Evolutionary conservation across 2,113 vertebrate species (phyloP).

Genomic region (Oncorhynchus gorbuscha): DNA sequence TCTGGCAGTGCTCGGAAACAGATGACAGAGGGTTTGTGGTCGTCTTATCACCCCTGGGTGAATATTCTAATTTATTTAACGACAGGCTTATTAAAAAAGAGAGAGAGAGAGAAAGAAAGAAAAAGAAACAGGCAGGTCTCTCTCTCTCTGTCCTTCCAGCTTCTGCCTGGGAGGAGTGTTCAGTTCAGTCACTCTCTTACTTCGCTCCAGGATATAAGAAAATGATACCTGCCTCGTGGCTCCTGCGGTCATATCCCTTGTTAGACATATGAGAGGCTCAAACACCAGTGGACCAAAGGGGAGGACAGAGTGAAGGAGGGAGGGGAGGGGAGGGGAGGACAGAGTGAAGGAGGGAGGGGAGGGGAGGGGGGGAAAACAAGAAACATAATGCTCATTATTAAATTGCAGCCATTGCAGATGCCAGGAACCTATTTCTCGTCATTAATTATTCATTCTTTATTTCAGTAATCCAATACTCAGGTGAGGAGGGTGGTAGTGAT

Average conservation of each 20-base stretch:
- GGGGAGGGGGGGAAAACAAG: conserved; percentile 38
- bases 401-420: conserved; percentile 91
- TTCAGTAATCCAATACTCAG: conserved; percentile 98
- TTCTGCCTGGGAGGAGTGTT: conserved; percentile 22
- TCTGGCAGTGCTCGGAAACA: conserved; percentile 65
- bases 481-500: conserved; percentile 86
- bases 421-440: conserved; percentile 94
- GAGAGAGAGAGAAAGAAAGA: conserved; percentile 18
- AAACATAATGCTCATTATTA: conserved; percentile 95
- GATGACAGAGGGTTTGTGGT: conserved; percentile 69
- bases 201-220: conserved; percentile 23
- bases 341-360: conserved; percentile 30
- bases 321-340: conserved; percentile 11
- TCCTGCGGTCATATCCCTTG: conserved; percentile 41
- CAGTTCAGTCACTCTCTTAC: background rate
- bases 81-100: conserved; percentile 56
- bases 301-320: conserved; percentile 49
- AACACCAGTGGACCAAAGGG: conserved; percentile 62
- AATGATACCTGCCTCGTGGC: conserved; percentile 38
- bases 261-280: conserved; percentile 80
- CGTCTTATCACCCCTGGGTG: conserved; percentile 68
- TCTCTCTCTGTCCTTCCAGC: conserved; percentile 15
- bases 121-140: conserved; percentile 32
- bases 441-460: conserved; percentile 99
- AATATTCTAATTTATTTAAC: conserved; percentile 68